Evolutionary conservation across 2,888 invertebrate species (phyloP).

Genomic region (Hedya salicella): DNA sequence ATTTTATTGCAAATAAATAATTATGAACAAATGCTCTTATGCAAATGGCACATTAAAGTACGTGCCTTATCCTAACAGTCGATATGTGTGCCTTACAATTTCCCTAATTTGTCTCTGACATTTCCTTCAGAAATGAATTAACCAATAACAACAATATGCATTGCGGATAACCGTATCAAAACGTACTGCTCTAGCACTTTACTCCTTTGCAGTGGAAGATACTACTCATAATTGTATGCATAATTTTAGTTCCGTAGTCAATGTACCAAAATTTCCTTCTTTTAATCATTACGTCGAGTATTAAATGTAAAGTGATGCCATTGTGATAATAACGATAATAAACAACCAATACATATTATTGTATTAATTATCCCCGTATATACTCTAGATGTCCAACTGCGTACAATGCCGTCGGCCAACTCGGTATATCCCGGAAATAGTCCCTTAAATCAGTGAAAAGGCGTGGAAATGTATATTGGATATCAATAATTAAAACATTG

Average conservation of each 20-base stretch:
- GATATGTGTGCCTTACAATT: too few species aligned
- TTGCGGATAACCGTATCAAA: too few species aligned
- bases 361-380: background rate
- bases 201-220: background rate
- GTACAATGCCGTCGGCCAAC: too few species aligned
- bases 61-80: background rate
- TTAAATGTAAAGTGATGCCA: slow-evolving; percentile 35
- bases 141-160: too few species aligned
- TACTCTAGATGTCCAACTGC: background rate
- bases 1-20: too few species aligned
- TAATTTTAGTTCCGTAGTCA: background rate
- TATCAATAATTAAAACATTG: too few species aligned
- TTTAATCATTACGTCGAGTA: slow-evolving; percentile 10
- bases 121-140: too few species aligned
- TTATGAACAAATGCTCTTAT: background rate
- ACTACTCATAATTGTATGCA: background rate
- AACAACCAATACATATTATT: slow-evolving; percentile 1
- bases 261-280: slow-evolving; percentile 15
- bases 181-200: too few species aligned
- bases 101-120: too few species aligned
- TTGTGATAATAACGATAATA: slow-evolving; percentile 44
- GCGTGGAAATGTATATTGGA: too few species aligned
- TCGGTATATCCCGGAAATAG: too few species aligned
- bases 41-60: background rate
- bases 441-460: too few species aligned